Evolutionary conservation across 2,888 invertebrate genomes (phyloP).

Genomic region (Scaptomyza tumidula): DNA sequence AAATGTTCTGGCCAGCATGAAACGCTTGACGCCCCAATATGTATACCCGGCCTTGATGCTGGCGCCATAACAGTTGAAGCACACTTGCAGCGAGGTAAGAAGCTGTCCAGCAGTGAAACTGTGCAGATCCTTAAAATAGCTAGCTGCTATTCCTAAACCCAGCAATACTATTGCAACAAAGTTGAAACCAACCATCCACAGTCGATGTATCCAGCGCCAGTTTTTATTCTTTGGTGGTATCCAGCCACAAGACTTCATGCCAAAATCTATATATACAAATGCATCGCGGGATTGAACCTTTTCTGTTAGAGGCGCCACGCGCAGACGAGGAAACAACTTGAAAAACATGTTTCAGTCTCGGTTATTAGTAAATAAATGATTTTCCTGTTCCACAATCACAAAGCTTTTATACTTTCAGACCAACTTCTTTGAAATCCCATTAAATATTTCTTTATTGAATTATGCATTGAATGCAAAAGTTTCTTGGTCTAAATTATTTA

Average conservation of each 20-base stretch:
- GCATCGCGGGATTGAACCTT: constrained; percentile 50
- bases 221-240: constrained; percentile 22
- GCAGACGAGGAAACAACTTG: constrained; percentile 40
- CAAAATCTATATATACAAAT: constrained; percentile 47
- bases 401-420: constrained; percentile 28
- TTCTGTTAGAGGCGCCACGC: constrained; percentile 2
- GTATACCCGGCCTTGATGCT: constrained; percentile 39
- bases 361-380: not conserved
- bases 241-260: constrained; percentile 45
- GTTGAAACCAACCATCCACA: constrained; percentile 32
- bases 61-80: constrained; percentile 37
- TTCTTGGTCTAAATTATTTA: constrained; percentile 35
- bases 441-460: constrained; percentile 4
- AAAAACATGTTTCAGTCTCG: constrained; percentile 26
- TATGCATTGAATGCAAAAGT: constrained; percentile 12
- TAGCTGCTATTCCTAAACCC: constrained; percentile 29
- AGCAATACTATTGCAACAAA: constrained; percentile 23
- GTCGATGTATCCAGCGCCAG: constrained; percentile 1
- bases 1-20: constrained; percentile 24
- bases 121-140: constrained; percentile 35
- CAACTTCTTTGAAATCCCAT: not conserved
- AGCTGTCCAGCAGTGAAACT: constrained; percentile 61
- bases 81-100: constrained; percentile 62
- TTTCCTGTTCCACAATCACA: not conserved
- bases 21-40: constrained; percentile 35